Conservation (phyloP, 1,140 invertebrate genomes). For the Ctenoplectra terminalis region DNA sequence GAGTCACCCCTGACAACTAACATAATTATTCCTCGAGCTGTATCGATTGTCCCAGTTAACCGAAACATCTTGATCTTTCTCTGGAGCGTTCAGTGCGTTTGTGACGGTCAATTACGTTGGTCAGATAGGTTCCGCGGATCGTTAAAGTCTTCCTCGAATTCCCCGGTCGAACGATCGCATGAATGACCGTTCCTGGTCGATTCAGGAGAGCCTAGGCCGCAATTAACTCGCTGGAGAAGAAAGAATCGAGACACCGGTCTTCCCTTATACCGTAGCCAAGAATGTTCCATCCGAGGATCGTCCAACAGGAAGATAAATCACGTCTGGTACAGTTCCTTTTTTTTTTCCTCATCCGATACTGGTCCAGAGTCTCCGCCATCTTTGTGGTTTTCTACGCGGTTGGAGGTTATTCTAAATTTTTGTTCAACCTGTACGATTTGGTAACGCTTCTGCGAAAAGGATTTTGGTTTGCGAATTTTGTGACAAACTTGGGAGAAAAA, state of each 20-base stretch:
- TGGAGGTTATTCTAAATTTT: no score
- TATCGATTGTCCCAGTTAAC: slow-evolving; percentile 1
- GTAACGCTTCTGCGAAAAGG: no score
- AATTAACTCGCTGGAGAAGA: slow-evolving; percentile 43
- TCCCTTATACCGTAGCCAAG: slow-evolving; percentile 23
- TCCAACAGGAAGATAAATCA: slow-evolving; percentile 18
- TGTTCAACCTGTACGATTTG: no score
- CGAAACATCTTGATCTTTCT: not conserved
- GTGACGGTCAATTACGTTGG: slow-evolving; percentile 10
- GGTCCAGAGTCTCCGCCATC: no score
- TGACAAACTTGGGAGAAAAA: not conserved
- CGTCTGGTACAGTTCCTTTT: not conserved
- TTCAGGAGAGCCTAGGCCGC: slow-evolving; percentile 27
- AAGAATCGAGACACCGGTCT: slow-evolving; percentile 41
- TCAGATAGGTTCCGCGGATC: slow-evolving; percentile 24
- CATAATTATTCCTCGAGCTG: not conserved
- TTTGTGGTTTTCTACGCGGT: no score
- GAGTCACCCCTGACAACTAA: not conserved
- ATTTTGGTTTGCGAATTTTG: no score
- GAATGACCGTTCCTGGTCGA: slow-evolving; percentile 30
- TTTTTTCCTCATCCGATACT: no score
- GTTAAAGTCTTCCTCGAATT: slow-evolving; percentile 40
- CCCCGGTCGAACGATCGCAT: slow-evolving; percentile 3
- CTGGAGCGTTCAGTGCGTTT: not conserved
- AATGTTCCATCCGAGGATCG: not conserved